Base-by-base conservation (phyloP, 2,888 invertebrate genomes). In the Clostera curtula region DNA sequence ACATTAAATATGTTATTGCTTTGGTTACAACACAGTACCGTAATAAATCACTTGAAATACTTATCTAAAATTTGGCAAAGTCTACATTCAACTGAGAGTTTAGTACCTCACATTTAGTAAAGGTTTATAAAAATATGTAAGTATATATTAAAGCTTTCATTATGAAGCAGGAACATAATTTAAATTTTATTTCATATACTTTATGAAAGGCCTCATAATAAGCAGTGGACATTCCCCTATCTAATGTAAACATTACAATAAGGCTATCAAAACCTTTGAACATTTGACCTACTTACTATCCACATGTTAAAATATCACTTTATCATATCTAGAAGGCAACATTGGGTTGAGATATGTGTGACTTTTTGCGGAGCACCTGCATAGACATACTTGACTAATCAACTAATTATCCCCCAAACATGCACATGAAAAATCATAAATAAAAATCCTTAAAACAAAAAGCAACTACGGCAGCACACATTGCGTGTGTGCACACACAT, bases 321-420 rank as follows among this genome's bases (percentile, higher is more conserved):
- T 71, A 77, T 74, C 72, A 72, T 77, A 76, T 77, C 74, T 79
- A 77, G 70, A 84, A 85, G 84, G 84, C 85, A 84, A 80, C 82
- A 70, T 77, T 73, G 71, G 69, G 66, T 75, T 61, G 59, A 77
- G 82, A 83, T 80, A 82, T 82, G 76, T 72, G 67, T 70, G 60
- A 74, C 61, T 62, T 68, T 71, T 59, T 64, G 56, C 77, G 82
- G 54, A 82, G 85, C 85, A 85, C 85, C 85, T 75, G 61, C 55
- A 52, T 68, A 75, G 70, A 75, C 69, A 70, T 72, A n/a, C n/a
- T 72, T 67, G 55, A 52, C 68, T 71, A 71, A 59, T 57, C 66
- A 39, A 56, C 61, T 69, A 69, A 53, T 51, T 55, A 55, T 66
- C 69, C 61, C 65, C 65, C 71, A 66, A 70, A 72, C 74, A 77